Conservation (phyloP, 2,888 invertebrate species). For the Eristalis pertinax region DNA sequence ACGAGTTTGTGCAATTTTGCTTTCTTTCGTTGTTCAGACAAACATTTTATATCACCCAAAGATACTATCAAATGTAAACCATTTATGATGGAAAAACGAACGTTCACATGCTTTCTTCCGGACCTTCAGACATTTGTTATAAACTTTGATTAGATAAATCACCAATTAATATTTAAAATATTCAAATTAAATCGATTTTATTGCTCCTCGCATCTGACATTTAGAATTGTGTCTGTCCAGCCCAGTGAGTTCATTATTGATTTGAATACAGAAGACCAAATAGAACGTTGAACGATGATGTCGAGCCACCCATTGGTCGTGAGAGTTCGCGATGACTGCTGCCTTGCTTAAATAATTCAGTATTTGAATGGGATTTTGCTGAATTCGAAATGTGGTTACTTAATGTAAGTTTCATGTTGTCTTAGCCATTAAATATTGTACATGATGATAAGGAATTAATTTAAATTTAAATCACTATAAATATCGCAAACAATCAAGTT, state of each 20-base stretch:
- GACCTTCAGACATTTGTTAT: slow-evolving; percentile 44
- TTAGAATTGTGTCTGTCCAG: slow-evolving; percentile 49
- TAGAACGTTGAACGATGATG: slow-evolving; percentile 58
- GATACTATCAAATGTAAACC: slow-evolving; percentile 38
- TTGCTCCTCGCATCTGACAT: slow-evolving; percentile 62
- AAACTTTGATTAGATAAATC: slow-evolving; percentile 66
- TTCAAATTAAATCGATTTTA: slow-evolving; percentile 71
- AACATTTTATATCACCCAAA: slow-evolving; percentile 16
- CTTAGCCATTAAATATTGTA: slow-evolving; percentile 1
- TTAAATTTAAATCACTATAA: not conserved
- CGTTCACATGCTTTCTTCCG: slow-evolving; percentile 71
- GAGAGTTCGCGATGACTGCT: slow-evolving; percentile 49
- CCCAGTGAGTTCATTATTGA: slow-evolving; percentile 35
- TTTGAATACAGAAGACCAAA: slow-evolving; percentile 54
- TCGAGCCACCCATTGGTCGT: slow-evolving; percentile 55
- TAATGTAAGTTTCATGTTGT: slow-evolving; percentile 26
- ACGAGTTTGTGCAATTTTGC: slow-evolving; percentile 68
- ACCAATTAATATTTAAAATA: slow-evolving; percentile 71
- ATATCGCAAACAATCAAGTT: not conserved
- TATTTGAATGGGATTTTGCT: slow-evolving; percentile 51
- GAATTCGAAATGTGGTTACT: slow-evolving; percentile 41
- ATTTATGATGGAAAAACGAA: slow-evolving; percentile 25
- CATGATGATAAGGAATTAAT: not conserved
- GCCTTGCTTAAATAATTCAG: slow-evolving; percentile 35
- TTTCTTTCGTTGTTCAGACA: slow-evolving; percentile 52